Conservation (phyloP, 2,888 invertebrate species). For the Dryobotodes eremita region DNA sequence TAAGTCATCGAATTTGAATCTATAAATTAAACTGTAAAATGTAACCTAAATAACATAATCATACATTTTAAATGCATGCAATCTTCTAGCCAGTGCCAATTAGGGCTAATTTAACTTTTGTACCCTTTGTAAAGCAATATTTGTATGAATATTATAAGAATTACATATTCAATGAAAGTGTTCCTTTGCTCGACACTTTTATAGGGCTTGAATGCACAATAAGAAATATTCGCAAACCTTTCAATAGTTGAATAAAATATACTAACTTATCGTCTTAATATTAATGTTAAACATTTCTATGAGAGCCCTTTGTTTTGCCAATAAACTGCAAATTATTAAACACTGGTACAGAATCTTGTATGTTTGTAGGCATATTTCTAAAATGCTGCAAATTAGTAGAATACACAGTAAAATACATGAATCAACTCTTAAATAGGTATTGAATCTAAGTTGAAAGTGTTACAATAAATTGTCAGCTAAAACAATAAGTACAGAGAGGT, state of each 20-base stretch:
- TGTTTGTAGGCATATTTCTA: background rate
- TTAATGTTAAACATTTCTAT: conserved; percentile 10
- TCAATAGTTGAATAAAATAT: conserved; percentile 5
- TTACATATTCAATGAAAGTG: conserved; percentile 9
- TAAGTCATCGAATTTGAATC: conserved; percentile 15
- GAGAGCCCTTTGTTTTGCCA: background rate
- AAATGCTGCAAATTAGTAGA: background rate
- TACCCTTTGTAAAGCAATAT: conserved; percentile 31
- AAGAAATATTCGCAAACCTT: conserved; percentile 9
- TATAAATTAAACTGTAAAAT: conserved; percentile 15
- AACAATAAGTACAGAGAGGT: conserved; percentile 18
- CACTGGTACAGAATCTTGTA: too few relatives aligned
- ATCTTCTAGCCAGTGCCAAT: conserved; percentile 53
- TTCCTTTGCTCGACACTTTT: background rate
- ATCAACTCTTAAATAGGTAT: background rate
- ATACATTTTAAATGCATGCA: conserved; percentile 6
- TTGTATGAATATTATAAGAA: conserved; percentile 24
- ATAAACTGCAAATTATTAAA: too few relatives aligned
- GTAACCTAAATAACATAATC: conserved; percentile 14
- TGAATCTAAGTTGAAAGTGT: background rate
- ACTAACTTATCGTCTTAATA: conserved; percentile 9
- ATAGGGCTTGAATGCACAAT: conserved; percentile 20
- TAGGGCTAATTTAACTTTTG: conserved; percentile 39
- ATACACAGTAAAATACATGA: background rate
- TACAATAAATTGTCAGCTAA: conserved; percentile 22